A percentile compares a stretch with the other conserved stretches of the same genome.
Conservation (phyloP, 2,888 invertebrate species). For the Sphaeridia pumilis region DNA sequence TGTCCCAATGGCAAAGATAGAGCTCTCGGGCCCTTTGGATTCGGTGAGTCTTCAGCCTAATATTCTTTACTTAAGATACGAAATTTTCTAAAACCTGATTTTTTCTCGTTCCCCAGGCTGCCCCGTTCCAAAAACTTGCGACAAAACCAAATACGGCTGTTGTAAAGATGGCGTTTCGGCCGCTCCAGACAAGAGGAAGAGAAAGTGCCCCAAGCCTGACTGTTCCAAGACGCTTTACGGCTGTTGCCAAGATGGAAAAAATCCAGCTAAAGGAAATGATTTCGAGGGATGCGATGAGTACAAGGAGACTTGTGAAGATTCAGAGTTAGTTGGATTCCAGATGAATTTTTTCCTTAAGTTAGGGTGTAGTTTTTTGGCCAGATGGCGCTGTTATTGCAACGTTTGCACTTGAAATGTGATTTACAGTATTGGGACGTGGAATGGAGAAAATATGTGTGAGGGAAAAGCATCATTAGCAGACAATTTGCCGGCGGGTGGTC, state of each 20-base stretch:
- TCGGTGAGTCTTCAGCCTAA: constrained; percentile 47
- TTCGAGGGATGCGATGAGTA: constrained; percentile 59
- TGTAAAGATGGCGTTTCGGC: constrained; percentile 72
- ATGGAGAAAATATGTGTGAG: not conserved
- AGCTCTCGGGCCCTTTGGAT: constrained; percentile 69
- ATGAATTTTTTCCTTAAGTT: no score
- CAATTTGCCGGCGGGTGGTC: not conserved
- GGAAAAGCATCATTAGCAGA: not conserved
- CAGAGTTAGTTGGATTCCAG: constrained; percentile 39
- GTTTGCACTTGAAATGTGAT: no score
- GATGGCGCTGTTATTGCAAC: no score
- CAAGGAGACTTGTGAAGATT: constrained; percentile 36
- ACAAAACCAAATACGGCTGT: constrained; percentile 63
- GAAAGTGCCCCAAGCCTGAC: constrained; percentile 62
- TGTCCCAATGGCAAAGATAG: constrained; percentile 60
- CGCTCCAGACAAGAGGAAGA: constrained; percentile 54
- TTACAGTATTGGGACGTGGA: not conserved
- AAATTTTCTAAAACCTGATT: not conserved
- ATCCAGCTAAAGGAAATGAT: constrained; percentile 66
- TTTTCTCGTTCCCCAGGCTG: constrained; percentile 52
- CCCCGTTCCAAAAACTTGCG: constrained; percentile 58
- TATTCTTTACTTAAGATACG: no score
- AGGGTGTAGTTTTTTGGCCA: no score
- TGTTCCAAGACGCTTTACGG: constrained; percentile 72
- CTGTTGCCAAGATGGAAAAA: constrained; percentile 69